Evolutionary conservation across 2,113 vertebrate species (phyloP), one percentile per base, ranked within the genome.

Genomic region (Erythrolamprus reginae): DNA sequence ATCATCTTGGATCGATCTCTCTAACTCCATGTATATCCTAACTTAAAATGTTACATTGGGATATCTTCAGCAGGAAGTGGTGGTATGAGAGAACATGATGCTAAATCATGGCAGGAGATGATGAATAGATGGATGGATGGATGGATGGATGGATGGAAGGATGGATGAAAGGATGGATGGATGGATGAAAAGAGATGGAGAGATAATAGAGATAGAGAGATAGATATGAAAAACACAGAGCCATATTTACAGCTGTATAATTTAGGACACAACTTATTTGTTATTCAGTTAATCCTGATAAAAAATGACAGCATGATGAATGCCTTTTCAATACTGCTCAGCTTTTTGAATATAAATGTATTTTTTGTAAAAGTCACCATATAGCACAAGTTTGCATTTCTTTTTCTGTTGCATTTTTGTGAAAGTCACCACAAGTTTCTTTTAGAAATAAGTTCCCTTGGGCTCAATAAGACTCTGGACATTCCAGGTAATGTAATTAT

Each of bases 201-300:
- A 65, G 65, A 70, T 70, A 17, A 70, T 38, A 38, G 65, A 38
- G 65, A 77, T 77, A 77, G 65, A 77, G 65, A 77, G 65, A 38
- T 38, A 77, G 70, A 19, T 77, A 77, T 19, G 70, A 21, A 77
- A 77, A 77, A 38, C 1, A 77, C 82, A 84, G 21, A 84, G 24
- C 45, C 23, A 48, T 26, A 84, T 24, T 84, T 48, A 84, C 82
- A 87, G n/a, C 89, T 90, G 92, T 52, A 7, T 50, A 91, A 91
- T 42, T 87, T 52, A 56, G 84, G 61, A 21, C 10, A 53, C 33
- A 89, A 83, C 3, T 8, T 87, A 58, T 84, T 50, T 51, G 45
- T 82, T 82, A 52, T 1, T 65, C 13, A 87, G 33, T 10, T 70
- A 91, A 86, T 77, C 45, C 13, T 38, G 33, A 82, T 82, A 21